A percentile compares a stretch with the other conserved stretches of the same genome.
phyloP scores from a whole-genome alignment of 2,113 vertebrate species.

The Cairina moschata region DNA sequence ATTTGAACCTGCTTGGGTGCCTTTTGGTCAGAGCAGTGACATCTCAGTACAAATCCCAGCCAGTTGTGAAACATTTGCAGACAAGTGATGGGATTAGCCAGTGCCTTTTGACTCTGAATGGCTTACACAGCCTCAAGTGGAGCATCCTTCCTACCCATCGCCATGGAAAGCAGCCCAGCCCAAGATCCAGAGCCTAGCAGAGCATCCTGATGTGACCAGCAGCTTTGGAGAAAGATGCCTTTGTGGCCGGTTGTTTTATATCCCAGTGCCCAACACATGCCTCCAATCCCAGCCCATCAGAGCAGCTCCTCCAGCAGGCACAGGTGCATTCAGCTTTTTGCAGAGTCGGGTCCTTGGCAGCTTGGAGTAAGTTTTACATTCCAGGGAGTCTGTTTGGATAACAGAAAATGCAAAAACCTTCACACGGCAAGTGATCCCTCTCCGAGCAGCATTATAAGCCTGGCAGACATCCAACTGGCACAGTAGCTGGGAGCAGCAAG shows the following conservation, averaged over 20 bases:
- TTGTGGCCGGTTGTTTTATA: neutral
- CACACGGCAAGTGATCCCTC: neutral
- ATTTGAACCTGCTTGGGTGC: neutral
- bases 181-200: neutral
- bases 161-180: no score
- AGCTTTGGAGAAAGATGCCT: neutral
- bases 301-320: neutral
- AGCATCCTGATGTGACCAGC: neutral
- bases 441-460: neutral
- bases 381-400: conserved; percentile 21
- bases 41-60: neutral
- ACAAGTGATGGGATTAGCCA: accelerated
- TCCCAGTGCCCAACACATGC: neutral
- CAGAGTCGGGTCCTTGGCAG: neutral
- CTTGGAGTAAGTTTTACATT: conserved; percentile 16
- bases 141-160: neutral
- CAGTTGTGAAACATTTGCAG: neutral
- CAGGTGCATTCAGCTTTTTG: accelerated
- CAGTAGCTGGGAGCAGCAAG: neutral
- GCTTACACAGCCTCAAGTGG: accelerated
- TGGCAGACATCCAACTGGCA: conserved; percentile 50
- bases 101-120: neutral
- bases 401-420: conserved; percentile 26
- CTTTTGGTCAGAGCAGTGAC: neutral
- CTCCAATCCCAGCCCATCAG: neutral